A percentile compares a stretch with the other conserved stretches of the same genome.
These are phyloP conservation scores for Toxostoma redivivum DNA, from an alignment of 2,113 vertebrate genomes.

Conservation along the genomic window DNA sequence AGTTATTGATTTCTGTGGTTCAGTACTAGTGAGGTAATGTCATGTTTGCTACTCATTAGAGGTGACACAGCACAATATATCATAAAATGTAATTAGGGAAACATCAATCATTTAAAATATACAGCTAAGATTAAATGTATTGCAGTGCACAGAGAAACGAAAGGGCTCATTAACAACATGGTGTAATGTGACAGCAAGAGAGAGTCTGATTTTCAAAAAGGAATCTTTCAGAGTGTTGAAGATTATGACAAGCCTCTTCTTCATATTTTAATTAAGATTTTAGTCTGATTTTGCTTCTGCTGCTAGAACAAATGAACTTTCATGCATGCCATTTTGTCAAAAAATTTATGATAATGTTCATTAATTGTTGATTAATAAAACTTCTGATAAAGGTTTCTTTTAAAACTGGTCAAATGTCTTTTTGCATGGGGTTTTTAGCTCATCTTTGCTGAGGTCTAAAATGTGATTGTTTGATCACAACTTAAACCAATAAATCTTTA, in stretches of 20 bases:
- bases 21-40: slow-evolving; percentile 50
- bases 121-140: slow-evolving; percentile 63
- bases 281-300: slow-evolving; percentile 36
- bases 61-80: slow-evolving; percentile 33
- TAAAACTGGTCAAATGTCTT: not conserved
- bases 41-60: slow-evolving; percentile 62
- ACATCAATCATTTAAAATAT: slow-evolving; percentile 53
- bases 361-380: slow-evolving; percentile 21
- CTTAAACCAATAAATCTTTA: not conserved
- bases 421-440: not conserved
- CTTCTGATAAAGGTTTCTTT: not conserved
- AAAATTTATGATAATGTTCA: slow-evolving; percentile 16
- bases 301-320: slow-evolving; percentile 29
- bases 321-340: not conserved
- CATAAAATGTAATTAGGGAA: slow-evolving; percentile 63
- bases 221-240: not conserved
- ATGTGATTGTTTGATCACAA: not conserved
- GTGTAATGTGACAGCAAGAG: slow-evolving; percentile 31
- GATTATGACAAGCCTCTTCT: slow-evolving; percentile 29
- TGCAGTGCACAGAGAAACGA: slow-evolving; percentile 18
- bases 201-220: slow-evolving; percentile 11
- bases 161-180: slow-evolving; percentile 56
- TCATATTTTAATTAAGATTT: slow-evolving; percentile 57
- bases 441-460: not conserved
- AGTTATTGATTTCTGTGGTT: slow-evolving; percentile 66